Evolutionary conservation across 2,888 invertebrate genomes (phyloP), one percentile per base, ranked within the genome.

Genomic region (Platycnemis pennipes): DNA sequence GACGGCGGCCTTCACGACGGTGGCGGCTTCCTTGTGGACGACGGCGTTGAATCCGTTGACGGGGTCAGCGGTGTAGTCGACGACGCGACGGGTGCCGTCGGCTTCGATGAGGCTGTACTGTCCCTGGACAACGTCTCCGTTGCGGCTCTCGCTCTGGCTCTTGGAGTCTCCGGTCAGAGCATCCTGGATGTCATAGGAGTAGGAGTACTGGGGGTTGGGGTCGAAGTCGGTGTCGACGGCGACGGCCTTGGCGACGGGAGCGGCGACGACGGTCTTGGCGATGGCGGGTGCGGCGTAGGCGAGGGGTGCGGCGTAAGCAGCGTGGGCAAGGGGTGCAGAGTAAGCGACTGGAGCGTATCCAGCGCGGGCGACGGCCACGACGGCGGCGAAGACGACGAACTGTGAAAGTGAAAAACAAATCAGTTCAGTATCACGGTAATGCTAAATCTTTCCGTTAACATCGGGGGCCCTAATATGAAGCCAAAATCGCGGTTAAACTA

Each of bases 11-110:
- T 87, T 91, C 31, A 87, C 53, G 19, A 95, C 95, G 44, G 95
- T 94, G 19, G 95, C 95, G 42, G 95, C 94, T 94, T 95, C 96
- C 89, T 96, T 95, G 94, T 95, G 95, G 56, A 96, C 96, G 94
- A 96, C 95, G 85, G 96, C 96, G 95, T 96, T 96, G 95, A 96
- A 96, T 94, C 96, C 96, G 95, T 96, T 96, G 95, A 96, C 95
- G 87, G 96, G 95, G 95, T 96, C 96, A 49, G 96, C 96, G 95
- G 96, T 96, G 95, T 96, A 96, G 95, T 96, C 96, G 95, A 96
- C 96, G 56, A 96, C 96, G 49, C 96, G 95, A 56, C 96, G 95
- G 95, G 95, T 95, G 94, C 96, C 96, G 94, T 96, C 96, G 94
- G 96, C 96, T 95, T 96, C 96, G 91, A 96, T 95, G 53, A 96